Conservation (phyloP, 2,113 vertebrate species). For the Callocephalon fimbriatum region DNA sequence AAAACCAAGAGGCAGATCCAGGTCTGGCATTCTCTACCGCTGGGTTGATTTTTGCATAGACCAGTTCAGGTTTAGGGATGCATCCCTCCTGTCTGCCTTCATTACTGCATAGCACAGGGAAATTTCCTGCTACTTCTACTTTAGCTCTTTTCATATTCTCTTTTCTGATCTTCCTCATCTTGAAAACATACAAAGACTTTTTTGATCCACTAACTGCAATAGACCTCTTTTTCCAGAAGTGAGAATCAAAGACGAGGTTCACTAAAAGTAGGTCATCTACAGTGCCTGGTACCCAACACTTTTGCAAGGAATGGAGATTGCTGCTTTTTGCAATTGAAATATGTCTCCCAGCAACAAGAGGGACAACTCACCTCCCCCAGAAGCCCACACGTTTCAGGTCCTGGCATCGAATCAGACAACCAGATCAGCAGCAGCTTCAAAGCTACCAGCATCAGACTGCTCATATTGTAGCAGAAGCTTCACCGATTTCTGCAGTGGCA, state of each 20-base stretch:
- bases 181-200: neutral
- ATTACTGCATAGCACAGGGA: neutral
- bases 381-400: slow-evolving; percentile 51
- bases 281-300: slow-evolving; percentile 20
- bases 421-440: slow-evolving; percentile 64
- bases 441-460: slow-evolving; percentile 46
- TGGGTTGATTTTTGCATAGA: neutral
- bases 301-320: slow-evolving; percentile 47
- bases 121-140: neutral
- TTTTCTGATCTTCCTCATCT: neutral
- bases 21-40: neutral
- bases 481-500: slow-evolving; percentile 20
- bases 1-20: neutral
- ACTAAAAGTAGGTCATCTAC: slow-evolving; percentile 57
- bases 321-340: slow-evolving; percentile 66
- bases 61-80: neutral
- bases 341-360: slow-evolving; percentile 67
- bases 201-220: neutral
- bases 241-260: slow-evolving; percentile 33
- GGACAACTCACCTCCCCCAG: slow-evolving; percentile 58
- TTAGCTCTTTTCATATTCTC: neutral
- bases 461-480: slow-evolving; percentile 39
- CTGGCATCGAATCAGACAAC: slow-evolving; percentile 61
- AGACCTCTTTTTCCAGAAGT: neutral
- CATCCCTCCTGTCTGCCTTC: neutral